Percentiles rank a stretch among this genome's conserved stretches.
Conservation (phyloP, 2,797 vertebrate genomes). For the Anas bahamensis region DNA sequence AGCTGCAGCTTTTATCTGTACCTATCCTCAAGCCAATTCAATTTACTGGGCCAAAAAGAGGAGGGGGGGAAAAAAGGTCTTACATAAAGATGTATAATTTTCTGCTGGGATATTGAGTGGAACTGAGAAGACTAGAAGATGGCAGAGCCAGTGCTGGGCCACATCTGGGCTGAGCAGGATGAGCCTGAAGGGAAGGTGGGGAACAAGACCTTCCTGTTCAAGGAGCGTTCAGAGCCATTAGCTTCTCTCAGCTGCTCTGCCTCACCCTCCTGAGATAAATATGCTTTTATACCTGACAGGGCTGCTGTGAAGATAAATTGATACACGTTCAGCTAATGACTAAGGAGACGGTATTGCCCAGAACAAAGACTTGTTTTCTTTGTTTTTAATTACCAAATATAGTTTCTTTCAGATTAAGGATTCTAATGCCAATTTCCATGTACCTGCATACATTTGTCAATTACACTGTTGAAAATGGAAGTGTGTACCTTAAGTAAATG, state of each 20-base stretch:
- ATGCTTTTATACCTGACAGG: background rate
- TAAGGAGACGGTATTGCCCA: background rate
- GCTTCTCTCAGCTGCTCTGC: background rate
- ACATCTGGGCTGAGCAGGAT: background rate
- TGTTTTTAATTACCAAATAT: background rate
- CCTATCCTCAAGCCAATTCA: background rate
- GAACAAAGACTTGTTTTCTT: background rate
- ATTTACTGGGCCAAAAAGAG: background rate
- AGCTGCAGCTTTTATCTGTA: slow-evolving; percentile 21
- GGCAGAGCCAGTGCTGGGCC: background rate
- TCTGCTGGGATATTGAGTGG: background rate
- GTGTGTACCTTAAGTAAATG: background rate
- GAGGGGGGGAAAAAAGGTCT: no score
- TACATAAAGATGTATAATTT: background rate
- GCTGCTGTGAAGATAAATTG: background rate
- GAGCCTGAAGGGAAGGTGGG: background rate
- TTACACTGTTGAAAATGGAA: background rate
- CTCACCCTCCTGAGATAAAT: background rate
- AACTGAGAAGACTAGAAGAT: background rate
- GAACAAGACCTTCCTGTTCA: background rate
- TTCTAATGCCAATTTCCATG: background rate
- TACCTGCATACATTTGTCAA: background rate
- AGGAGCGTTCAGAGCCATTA: background rate
- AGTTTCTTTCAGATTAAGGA: background rate
- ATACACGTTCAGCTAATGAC: background rate